Conservation (phyloP, 2,888 invertebrate species). For the Philereme transversata region DNA sequence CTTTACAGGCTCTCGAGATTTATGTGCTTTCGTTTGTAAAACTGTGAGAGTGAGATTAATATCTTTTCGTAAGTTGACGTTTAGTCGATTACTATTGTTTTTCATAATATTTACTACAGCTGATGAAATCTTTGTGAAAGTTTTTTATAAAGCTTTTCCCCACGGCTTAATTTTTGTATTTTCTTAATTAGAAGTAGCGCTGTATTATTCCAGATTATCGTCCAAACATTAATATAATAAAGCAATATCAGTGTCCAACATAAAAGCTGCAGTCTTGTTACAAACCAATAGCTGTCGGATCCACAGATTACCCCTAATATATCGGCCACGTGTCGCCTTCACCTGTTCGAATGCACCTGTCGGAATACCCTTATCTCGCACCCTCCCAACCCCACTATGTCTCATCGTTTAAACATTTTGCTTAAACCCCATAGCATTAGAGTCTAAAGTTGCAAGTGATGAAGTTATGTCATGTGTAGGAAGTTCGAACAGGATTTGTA, state of each 20-base stretch:
- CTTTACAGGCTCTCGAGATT: conserved; percentile 41
- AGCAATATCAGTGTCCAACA: not conserved
- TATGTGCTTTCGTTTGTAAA: conserved; percentile 29
- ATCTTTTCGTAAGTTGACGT: conserved; percentile 16
- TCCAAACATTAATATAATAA: not conserved
- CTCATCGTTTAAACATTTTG: conserved; percentile 1
- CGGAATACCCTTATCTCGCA: conserved; percentile 39
- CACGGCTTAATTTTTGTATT: too few relatives aligned
- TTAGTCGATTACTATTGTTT: conserved; percentile 15
- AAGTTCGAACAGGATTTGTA: conserved; percentile 24
- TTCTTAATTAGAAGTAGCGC: too few relatives aligned
- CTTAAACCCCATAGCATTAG: conserved; percentile 9
- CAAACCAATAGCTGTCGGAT: conserved; percentile 4
- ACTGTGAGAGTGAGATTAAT: conserved; percentile 17
- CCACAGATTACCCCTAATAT: conserved; percentile 10
- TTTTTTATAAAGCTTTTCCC: too few relatives aligned
- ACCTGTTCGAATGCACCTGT: conserved; percentile 52
- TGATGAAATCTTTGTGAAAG: conserved; percentile 8
- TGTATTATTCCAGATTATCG: too few relatives aligned
- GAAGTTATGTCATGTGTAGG: conserved; percentile 20
- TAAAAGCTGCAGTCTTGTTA: conserved; percentile 4
- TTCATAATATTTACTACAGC: conserved; percentile 2
- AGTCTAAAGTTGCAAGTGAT: conserved; percentile 15
- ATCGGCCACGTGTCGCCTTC: conserved; percentile 48
- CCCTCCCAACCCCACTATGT: conserved; percentile 13